phyloP scores from a whole-genome alignment of 2,113 vertebrate species.

The Felis catus region DNA sequence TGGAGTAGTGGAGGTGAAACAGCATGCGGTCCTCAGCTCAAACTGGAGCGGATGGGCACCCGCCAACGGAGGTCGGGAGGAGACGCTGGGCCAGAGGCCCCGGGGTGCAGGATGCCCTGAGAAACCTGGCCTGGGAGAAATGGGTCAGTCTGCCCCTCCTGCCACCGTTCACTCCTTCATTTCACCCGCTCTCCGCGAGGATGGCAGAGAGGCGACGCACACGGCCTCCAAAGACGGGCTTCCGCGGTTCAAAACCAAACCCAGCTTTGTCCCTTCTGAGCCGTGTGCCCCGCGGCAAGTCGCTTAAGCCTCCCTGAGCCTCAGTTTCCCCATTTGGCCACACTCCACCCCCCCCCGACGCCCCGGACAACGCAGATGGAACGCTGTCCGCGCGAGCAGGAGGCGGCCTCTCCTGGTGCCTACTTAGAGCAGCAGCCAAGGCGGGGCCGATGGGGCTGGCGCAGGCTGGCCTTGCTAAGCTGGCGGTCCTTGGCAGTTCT shows the following conservation, averaged over 20 bases:
- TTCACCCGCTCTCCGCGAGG: accelerated
- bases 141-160: accelerated
- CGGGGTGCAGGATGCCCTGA: not conserved
- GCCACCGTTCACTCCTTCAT: not conserved
- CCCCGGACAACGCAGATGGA: not conserved
- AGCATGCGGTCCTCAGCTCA: not conserved
- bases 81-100: not conserved
- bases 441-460: not conserved
- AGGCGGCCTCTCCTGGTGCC: not conserved
- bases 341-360: accelerated
- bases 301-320: not conserved
- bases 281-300: not conserved
- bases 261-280: not conserved
- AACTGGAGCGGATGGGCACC: not conserved
- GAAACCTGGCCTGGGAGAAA: not conserved
- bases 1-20: conserved; percentile 10
- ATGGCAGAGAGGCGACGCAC: accelerated
- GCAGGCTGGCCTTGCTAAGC: not conserved
- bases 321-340: not conserved
- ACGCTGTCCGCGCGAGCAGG: not conserved
- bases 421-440: not conserved
- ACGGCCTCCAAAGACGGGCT: not conserved
- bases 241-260: too few relatives aligned
- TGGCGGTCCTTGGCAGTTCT: not conserved
- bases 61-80: not conserved